These are phyloP conservation scores for Leucophenga montana DNA, from an alignment of 2,888 invertebrate genomes.

Conservation along the genomic window DNA sequence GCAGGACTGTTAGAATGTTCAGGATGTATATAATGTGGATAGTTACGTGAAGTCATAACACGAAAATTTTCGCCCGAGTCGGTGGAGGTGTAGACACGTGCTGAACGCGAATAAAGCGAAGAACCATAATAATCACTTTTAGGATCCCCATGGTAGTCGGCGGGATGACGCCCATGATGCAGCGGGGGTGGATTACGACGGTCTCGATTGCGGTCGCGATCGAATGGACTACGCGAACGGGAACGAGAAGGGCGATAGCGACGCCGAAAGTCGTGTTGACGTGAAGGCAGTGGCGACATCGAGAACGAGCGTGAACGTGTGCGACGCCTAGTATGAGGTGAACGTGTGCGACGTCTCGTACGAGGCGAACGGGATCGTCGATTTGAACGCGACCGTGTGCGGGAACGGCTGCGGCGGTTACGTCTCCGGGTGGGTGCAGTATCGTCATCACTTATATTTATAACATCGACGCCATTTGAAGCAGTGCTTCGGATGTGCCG, in stretches of 20 bases:
- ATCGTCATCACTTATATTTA: slow-evolving; percentile 72
- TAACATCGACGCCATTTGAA: slow-evolving; percentile 44
- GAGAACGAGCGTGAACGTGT: slow-evolving; percentile 44
- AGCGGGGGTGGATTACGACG: neutral
- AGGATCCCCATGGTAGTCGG: slow-evolving; percentile 26
- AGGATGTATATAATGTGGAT: slow-evolving; percentile 68
- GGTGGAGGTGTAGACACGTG: slow-evolving; percentile 45
- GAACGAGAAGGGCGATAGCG: slow-evolving; percentile 40
- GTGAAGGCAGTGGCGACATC: neutral
- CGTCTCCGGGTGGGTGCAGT: slow-evolving; percentile 33
- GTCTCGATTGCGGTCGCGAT: slow-evolving; percentile 37
- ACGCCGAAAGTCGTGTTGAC: slow-evolving; percentile 24
- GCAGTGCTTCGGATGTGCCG: neutral
- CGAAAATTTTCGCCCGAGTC: slow-evolving; percentile 56
- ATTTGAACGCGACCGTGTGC: slow-evolving; percentile 41
- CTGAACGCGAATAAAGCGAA: slow-evolving; percentile 43
- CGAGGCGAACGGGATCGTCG: slow-evolving; percentile 41
- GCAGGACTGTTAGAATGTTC: slow-evolving; percentile 43
- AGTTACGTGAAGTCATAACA: slow-evolving; percentile 66
- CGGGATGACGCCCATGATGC: slow-evolving; percentile 35
- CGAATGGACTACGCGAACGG: slow-evolving; percentile 41
- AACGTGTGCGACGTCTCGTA: slow-evolving; percentile 40
- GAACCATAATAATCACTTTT: slow-evolving; percentile 39
- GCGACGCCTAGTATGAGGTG: slow-evolving; percentile 27
- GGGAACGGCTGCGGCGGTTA: slow-evolving; percentile 34